phyloP scores from a whole-genome alignment of 2,888 invertebrate genomes.

The Agriopis aurantiaria region DNA sequence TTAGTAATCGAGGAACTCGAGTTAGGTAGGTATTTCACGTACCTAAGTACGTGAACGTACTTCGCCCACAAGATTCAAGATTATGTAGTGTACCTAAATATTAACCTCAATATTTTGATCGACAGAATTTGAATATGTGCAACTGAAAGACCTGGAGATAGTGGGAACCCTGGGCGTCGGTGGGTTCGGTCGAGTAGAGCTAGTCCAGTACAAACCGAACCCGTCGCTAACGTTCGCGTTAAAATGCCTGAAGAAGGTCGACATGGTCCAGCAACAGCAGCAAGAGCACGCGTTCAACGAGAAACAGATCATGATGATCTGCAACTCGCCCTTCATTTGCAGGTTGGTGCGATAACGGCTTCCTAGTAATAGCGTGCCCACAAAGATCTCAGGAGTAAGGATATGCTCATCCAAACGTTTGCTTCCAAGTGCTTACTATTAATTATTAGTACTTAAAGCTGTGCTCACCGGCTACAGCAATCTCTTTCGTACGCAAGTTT shows the following conservation, averaged over 20 bases:
- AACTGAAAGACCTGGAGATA: conserved; percentile 92
- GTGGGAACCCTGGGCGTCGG: conserved; percentile 96
- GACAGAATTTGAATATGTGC: conserved; percentile 89
- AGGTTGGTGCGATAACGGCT: conserved; percentile 81
- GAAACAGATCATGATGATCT: conserved; percentile 93
- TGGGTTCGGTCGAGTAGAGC: conserved; percentile 96
- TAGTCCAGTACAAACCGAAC: conserved; percentile 88
- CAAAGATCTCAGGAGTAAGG: too few relatives aligned
- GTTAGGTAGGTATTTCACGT: too few relatives aligned
- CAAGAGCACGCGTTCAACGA: conserved; percentile 96
- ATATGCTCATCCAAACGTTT: background rate
- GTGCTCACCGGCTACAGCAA: too few relatives aligned
- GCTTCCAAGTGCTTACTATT: too few relatives aligned
- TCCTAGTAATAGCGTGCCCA: background rate
- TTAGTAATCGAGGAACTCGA: too few relatives aligned
- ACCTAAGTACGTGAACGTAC: too few relatives aligned
- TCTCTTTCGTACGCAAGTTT: too few relatives aligned
- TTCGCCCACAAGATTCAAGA: too few relatives aligned
- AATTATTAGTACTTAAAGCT: too few relatives aligned
- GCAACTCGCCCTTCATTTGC: conserved; percentile 92
- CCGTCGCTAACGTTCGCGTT: conserved; percentile 90
- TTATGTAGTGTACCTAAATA: background rate
- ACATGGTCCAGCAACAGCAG: conserved; percentile 95
- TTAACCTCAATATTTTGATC: conserved; percentile 10
- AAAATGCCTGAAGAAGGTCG: conserved; percentile 95